phyloP scores from a whole-genome alignment of 1,140 invertebrate species.

The Drosophila kanapiae region DNA sequence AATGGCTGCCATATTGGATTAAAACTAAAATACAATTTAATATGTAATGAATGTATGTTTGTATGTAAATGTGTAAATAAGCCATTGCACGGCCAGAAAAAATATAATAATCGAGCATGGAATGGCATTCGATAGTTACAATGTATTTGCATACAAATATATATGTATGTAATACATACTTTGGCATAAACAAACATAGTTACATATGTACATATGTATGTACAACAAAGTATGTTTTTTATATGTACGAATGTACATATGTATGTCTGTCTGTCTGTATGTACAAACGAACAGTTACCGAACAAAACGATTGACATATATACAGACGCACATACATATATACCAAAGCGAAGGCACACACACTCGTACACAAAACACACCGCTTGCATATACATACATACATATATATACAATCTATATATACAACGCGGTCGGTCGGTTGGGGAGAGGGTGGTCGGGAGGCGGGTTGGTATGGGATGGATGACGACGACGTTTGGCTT shows the following conservation, averaged over 20 bases:
- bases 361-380: slow-evolving; percentile 39
- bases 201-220: slow-evolving; percentile 32
- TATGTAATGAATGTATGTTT: slow-evolving; percentile 57
- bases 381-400: slow-evolving; percentile 31
- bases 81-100: slow-evolving; percentile 23
- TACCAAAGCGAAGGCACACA: slow-evolving; percentile 52
- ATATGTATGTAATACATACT: slow-evolving; percentile 40
- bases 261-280: slow-evolving; percentile 30
- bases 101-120: background rate
- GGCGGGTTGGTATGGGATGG: slow-evolving; percentile 48
- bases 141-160: slow-evolving; percentile 16
- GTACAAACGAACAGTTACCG: slow-evolving; percentile 74
- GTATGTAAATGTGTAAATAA: slow-evolving; percentile 36
- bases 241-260: slow-evolving; percentile 32
- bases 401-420: slow-evolving; percentile 64
- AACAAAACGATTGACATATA: slow-evolving; percentile 78
- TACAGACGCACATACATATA: slow-evolving; percentile 51
- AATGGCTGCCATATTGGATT: slow-evolving; percentile 84
- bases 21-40: slow-evolving; percentile 84
- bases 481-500: slow-evolving; percentile 69
- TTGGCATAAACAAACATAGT: slow-evolving; percentile 43
- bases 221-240: slow-evolving; percentile 32
- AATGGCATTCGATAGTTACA: slow-evolving; percentile 22
- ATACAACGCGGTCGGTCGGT: slow-evolving; percentile 36
- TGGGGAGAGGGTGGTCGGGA: slow-evolving; percentile 37